Conservation (phyloP, 2,797 vertebrate genomes). For the Hemitrygon akajei region DNA sequence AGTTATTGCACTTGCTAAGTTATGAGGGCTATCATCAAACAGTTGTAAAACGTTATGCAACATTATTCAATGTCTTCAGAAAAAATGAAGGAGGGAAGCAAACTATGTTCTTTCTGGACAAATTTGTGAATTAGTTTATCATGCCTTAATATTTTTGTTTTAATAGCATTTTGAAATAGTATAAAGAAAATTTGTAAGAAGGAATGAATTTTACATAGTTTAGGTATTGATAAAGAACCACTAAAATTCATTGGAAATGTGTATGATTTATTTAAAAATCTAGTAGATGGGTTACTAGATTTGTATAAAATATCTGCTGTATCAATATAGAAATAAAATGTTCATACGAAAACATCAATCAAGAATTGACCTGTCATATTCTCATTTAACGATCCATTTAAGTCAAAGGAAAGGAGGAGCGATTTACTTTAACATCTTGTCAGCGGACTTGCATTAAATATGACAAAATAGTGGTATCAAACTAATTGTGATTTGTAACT, state of each 20-base stretch:
- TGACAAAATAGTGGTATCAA: neutral
- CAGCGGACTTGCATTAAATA: neutral
- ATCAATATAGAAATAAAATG: neutral
- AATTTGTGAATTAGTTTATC: neutral
- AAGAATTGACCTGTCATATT: neutral
- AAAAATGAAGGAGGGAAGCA: neutral
- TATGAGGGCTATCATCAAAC: neutral
- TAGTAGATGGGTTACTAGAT: neutral
- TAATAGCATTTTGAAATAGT: neutral
- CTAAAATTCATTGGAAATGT: neutral
- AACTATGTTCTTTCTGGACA: neutral
- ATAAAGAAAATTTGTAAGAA: neutral
- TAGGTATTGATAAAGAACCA: neutral
- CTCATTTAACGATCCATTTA: neutral
- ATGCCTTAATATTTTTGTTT: neutral
- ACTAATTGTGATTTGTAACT: neutral
- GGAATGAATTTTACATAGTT: neutral
- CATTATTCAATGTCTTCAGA: neutral
- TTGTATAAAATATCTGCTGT: neutral
- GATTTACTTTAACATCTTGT: neutral
- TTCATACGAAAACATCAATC: neutral
- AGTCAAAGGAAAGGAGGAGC: neutral
- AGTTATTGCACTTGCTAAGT: neutral
- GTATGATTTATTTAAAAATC: neutral
- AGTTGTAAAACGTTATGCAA: neutral